A percentile compares a stretch with the other conserved stretches of the same genome.
Conservation (phyloP, 2,888 invertebrate species). For the Nomada ferruginata region DNA sequence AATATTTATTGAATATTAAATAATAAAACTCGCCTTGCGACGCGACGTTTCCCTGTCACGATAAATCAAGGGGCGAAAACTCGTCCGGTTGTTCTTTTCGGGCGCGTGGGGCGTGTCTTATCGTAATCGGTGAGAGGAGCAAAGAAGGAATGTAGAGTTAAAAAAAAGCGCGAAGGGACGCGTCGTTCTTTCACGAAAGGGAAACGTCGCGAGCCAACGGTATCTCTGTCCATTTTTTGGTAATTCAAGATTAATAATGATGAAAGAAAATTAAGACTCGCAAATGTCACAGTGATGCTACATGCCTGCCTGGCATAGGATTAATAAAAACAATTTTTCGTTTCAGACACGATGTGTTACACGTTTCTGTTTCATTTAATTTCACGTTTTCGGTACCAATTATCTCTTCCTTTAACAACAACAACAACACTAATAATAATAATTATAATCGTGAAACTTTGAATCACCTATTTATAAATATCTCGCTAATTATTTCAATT, state of each 20-base stretch:
- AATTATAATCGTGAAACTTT: neutral
- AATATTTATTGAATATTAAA: slow-evolving; percentile 81
- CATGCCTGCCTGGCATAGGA: slow-evolving; percentile 70
- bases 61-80: slow-evolving; percentile 12
- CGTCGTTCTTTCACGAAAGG: slow-evolving; percentile 46
- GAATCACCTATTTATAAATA: neutral
- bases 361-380: neutral
- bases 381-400: neutral
- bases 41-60: slow-evolving; percentile 71
- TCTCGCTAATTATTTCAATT: neutral
- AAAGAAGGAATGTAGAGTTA: neutral
- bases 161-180: neutral
- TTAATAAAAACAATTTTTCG: slow-evolving; percentile 71
- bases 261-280: slow-evolving; percentile 69
- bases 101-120: neutral
- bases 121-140: neutral
- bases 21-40: slow-evolving; percentile 69
- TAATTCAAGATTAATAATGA: slow-evolving; percentile 70
- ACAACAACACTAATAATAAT: neutral
- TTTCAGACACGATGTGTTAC: slow-evolving; percentile 60
- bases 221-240: slow-evolving; percentile 79
- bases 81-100: slow-evolving; percentile 3
- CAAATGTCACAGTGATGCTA: slow-evolving; percentile 69
- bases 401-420: neutral
- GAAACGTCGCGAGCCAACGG: slow-evolving; percentile 67